Base-by-base conservation (phyloP, 2,888 invertebrate species). In the Cantharis flavilabris region DNA sequence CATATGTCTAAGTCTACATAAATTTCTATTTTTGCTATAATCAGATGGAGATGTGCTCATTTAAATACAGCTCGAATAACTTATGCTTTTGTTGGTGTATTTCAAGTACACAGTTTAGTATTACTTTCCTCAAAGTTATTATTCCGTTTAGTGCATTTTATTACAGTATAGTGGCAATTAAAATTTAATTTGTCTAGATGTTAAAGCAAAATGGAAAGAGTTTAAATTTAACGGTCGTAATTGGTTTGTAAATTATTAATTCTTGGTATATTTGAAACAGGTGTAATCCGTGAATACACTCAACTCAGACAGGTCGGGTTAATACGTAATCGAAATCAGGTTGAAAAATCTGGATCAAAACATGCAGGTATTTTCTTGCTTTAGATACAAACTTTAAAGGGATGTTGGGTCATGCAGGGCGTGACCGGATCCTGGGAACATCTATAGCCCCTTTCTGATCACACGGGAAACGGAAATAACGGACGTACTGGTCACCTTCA, bases 371-470 rank as follows among this genome's bases (percentile, higher is more conserved):
- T 76, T 73, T 64, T 62, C 30, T 33, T 62, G 23, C 65, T 20
- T 26, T 69, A 62, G 79, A 75, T 73, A 80, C 77, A 79, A 70
- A 72, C 26, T 72, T 33, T 62, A 71, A 33, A 78, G 82, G 83
- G 81, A 81, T 80, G 81, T 80, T 80, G 81, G 81, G 79, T 80
- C 78, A 80, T 63, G 70, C 65, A 73, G 81, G 83, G 83, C 83
- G 83, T 82, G 82, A 82, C 82, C 83, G 81, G 80, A 83, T 83
- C 83, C 81, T 83, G 83, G 81, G 83, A 83, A 83, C 82, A 83
- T 83, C 82, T 81, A 82, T 33, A 73, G 72, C 72, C 77, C 77
- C 62, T 76, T 72, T 73, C 77, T 70, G 78, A 82, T 82, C 83
- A 78, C 81, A 79, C 81, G 80, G 80, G 82, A 82, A 80, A 80